phyloP scores from a whole-genome alignment of 2,888 invertebrate genomes.

The Drosophila quinaria region DNA sequence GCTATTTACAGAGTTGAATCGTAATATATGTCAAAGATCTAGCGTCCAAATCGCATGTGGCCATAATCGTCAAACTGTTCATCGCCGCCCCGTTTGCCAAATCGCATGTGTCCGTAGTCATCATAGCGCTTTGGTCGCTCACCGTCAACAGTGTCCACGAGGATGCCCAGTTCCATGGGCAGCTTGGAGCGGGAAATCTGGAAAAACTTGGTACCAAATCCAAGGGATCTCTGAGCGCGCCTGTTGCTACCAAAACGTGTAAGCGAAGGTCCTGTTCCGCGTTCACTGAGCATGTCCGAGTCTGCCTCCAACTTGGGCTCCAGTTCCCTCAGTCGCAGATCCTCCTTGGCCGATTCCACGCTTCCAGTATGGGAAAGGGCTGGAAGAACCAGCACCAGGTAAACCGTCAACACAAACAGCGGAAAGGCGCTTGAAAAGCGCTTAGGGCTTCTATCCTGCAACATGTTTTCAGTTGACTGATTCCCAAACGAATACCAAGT shows the following conservation, averaged over 20 bases:
- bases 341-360: constrained; percentile 50
- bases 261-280: constrained; percentile 12
- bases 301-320: constrained; percentile 60
- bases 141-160: constrained; percentile 83
- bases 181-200: constrained; percentile 80
- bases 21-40: constrained; percentile 11
- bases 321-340: constrained; percentile 45
- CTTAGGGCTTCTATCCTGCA: constrained; percentile 36
- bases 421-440: constrained; percentile 30
- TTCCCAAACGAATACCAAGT: constrained; percentile 34
- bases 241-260: constrained; percentile 40
- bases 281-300: constrained; percentile 13
- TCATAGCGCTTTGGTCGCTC: constrained; percentile 87
- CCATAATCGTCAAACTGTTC: constrained; percentile 92
- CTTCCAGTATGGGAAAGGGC: constrained; percentile 33
- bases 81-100: constrained; percentile 88
- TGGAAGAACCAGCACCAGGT: constrained; percentile 34
- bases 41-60: constrained; percentile 89
- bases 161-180: constrained; percentile 83
- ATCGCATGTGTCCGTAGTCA: constrained; percentile 91
- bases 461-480: constrained; percentile 39
- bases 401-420: constrained; percentile 48
- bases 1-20: constrained; percentile 45
- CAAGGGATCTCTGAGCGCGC: constrained; percentile 72
- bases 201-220: constrained; percentile 63